phyloP scores from a whole-genome alignment of 2,797 vertebrate genomes.

The Lepidocolaptes lacrymiger region DNA sequence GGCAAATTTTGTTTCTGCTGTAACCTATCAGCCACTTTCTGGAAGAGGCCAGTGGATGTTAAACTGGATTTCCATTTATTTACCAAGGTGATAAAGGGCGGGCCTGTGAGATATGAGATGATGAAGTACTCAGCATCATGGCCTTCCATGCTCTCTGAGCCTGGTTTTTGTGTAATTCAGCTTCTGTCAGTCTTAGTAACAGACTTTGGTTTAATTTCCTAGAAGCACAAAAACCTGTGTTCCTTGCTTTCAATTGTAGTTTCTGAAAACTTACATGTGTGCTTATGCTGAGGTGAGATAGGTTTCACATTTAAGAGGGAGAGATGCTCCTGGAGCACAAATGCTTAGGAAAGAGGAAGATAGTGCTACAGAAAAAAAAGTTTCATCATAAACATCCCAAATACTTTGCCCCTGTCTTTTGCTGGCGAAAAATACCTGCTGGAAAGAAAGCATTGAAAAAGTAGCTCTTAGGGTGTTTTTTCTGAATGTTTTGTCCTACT shows the following conservation, averaged over 20 bases:
- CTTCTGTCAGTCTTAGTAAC: neutral
- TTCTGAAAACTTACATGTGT: neutral
- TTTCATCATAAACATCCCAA: neutral
- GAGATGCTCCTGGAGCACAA: neutral
- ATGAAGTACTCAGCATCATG: neutral
- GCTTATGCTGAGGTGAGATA: neutral
- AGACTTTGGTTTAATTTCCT: neutral
- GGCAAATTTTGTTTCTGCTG: neutral
- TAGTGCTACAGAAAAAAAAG: fast-evolving
- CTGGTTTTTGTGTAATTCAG: neutral
- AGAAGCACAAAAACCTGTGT: neutral
- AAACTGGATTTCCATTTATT: neutral
- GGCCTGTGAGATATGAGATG: neutral
- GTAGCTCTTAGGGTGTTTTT: neutral
- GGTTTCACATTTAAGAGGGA: neutral
- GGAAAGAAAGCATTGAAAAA: neutral
- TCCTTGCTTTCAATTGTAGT: neutral
- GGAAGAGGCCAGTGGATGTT: neutral
- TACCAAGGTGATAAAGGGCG: neutral
- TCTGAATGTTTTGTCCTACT: conserved; percentile 9
- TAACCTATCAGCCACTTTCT: neutral
- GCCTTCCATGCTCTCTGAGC: fast-evolving
- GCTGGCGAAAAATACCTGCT: neutral
- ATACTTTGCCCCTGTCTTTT: neutral
- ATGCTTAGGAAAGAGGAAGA: neutral